These are phyloP conservation scores for Mesocricetus auratus DNA, from an alignment of 2,113 vertebrate genomes.

Conservation along the genomic window DNA sequence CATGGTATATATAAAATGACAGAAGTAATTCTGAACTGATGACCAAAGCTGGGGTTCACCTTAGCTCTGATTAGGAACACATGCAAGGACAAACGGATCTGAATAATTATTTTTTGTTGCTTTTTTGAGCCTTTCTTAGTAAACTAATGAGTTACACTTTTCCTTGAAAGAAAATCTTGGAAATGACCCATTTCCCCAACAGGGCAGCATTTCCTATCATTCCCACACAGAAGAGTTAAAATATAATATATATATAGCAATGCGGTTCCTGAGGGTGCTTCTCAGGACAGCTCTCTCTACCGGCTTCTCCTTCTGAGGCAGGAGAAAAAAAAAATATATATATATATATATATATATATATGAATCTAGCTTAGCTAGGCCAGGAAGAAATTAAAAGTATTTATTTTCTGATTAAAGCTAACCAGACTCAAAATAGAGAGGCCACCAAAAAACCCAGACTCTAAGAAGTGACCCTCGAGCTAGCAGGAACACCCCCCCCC, in stretches of 20 bases:
- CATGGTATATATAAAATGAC: slow-evolving; percentile 30
- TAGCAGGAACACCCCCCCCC: neutral
- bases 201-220: slow-evolving; percentile 74
- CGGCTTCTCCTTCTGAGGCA: too few species aligned
- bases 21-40: slow-evolving; percentile 61
- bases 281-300: too few species aligned
- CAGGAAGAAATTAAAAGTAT: slow-evolving; percentile 69
- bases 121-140: slow-evolving; percentile 55
- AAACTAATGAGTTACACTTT: slow-evolving; percentile 69
- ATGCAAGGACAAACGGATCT: slow-evolving; percentile 48
- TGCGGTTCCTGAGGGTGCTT: too few species aligned
- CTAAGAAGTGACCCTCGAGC: neutral
- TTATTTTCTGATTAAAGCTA: slow-evolving; percentile 75
- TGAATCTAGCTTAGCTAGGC: slow-evolving; percentile 55
- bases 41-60: slow-evolving; percentile 44
- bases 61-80: slow-evolving; percentile 35
- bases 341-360: too few species aligned
- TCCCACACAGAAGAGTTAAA: slow-evolving; percentile 65
- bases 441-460: slow-evolving; percentile 12
- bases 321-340: too few species aligned
- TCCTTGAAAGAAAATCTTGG: slow-evolving; percentile 79
- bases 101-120: slow-evolving; percentile 58
- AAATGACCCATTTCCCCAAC: slow-evolving; percentile 75
- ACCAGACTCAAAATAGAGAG: slow-evolving; percentile 60
- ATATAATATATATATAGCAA: too few species aligned